A percentile compares a stretch with the other conserved stretches of the same genome.
Conservation (phyloP, 2,797 vertebrate genomes). For the Echiichthys vipera region DNA sequence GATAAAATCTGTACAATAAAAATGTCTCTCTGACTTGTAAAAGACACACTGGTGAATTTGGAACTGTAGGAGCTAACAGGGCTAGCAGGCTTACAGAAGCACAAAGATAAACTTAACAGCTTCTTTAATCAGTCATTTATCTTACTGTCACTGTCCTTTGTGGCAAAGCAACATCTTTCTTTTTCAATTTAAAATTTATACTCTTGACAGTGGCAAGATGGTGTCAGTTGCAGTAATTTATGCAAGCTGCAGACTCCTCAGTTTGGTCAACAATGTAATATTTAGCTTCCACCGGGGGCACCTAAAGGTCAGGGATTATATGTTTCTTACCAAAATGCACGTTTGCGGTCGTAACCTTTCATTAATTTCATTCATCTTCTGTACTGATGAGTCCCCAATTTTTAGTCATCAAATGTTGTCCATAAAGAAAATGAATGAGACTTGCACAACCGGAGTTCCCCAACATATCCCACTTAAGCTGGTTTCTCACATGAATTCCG, state of each 20-base stretch:
- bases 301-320: too few species aligned
- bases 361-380: not conserved
- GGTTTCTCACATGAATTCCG: too few species aligned
- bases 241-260: not conserved
- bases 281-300: not conserved
- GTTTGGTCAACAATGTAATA: not conserved
- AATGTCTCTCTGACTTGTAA: not conserved
- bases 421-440: not conserved
- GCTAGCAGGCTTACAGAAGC: not conserved
- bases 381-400: not conserved
- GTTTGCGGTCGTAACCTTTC: not conserved
- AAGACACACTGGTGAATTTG: not conserved
- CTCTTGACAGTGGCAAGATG: too few species aligned
- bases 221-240: too few species aligned
- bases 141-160: not conserved
- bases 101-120: not conserved
- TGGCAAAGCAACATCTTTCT: not conserved
- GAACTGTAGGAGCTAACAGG: not conserved
- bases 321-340: constrained; percentile 1
- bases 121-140: not conserved
- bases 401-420: not conserved
- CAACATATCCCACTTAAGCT: constrained; percentile 7
- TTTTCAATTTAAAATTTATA: not conserved
- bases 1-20: constrained; percentile 19
- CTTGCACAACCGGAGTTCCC: not conserved